A percentile compares a stretch with the other conserved stretches of the same genome.
Conservation (phyloP, 1,140 invertebrate species). For the Calycopis cecrops region DNA sequence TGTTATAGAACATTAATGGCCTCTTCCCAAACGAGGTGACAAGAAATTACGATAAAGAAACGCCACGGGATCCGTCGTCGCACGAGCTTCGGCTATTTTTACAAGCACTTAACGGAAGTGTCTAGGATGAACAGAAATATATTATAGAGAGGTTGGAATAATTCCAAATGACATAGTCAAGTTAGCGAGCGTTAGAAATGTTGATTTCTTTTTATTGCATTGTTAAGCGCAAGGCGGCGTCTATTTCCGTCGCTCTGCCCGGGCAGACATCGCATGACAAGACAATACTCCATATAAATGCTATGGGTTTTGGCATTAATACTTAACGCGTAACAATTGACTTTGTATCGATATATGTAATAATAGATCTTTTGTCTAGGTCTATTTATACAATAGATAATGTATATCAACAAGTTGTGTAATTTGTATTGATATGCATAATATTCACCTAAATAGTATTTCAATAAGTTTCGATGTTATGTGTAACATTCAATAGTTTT, state of each 20-base stretch:
- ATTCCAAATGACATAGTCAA: conserved; percentile 73
- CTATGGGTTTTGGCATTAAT: conserved; percentile 33
- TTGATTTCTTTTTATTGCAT: conserved; percentile 75
- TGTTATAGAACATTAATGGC: conserved; percentile 2
- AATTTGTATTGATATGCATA: no score
- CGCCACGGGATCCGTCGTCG: conserved; percentile 45
- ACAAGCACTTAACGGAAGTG: conserved; percentile 63
- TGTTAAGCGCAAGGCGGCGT: conserved; percentile 65
- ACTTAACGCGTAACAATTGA: conserved; percentile 1
- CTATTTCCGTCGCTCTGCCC: conserved; percentile 69
- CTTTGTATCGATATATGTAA: no score
- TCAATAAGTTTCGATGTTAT: no score
- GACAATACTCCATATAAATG: conserved; percentile 65
- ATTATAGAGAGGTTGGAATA: conserved; percentile 60
- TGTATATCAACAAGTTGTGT: no score
- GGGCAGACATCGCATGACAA: conserved; percentile 56
- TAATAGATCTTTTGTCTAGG: conserved; percentile 1
- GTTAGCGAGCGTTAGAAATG: conserved; percentile 65
- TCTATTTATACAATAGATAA: no score
- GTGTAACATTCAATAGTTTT: no score
- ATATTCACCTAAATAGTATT: no score
- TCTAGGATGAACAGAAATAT: conserved; percentile 62
- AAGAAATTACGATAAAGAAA: conserved; percentile 41
- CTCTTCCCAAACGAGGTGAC: conserved; percentile 15
- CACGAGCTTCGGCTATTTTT: conserved; percentile 51